A percentile compares a stretch with the other conserved stretches of the same genome.
Evolutionary conservation across 2,113 vertebrate genomes (phyloP).

Genomic region (Rhadina sibilatrix): DNA sequence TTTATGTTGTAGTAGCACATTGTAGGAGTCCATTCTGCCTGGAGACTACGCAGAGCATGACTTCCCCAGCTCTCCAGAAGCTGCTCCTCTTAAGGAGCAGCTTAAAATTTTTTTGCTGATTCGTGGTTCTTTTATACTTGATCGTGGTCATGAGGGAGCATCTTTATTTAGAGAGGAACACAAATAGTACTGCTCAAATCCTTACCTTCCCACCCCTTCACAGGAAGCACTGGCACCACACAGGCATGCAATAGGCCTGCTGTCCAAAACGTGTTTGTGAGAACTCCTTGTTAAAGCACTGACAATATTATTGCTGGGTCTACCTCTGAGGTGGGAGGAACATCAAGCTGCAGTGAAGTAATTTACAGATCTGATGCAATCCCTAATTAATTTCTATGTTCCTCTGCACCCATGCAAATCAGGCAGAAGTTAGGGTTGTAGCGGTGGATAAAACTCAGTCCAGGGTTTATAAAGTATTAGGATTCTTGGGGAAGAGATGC

Average conservation of each 20-base stretch:
- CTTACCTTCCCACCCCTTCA: neutral
- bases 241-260: neutral
- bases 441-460: neutral
- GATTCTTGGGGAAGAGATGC: neutral
- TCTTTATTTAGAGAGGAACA: conserved; percentile 2
- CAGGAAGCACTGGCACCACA: neutral
- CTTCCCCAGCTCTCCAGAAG: neutral
- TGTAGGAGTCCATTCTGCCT: neutral
- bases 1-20: neutral
- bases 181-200: neutral
- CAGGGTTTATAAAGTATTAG: neutral
- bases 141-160: neutral
- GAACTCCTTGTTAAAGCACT: neutral
- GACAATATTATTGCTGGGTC: neutral
- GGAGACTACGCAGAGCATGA: neutral
- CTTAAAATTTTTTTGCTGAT: neutral
- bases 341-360: neutral
- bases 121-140: neutral
- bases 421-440: neutral
- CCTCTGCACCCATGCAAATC: neutral
- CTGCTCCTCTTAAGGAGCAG: neutral
- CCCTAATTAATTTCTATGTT: neutral
- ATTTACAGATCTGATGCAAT: neutral
- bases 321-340: neutral
- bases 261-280: neutral